Percentiles rank a stretch among this genome's conserved stretches.
Conservation (phyloP, 2,888 invertebrate genomes). For the Ornithoptera alexandrae region DNA sequence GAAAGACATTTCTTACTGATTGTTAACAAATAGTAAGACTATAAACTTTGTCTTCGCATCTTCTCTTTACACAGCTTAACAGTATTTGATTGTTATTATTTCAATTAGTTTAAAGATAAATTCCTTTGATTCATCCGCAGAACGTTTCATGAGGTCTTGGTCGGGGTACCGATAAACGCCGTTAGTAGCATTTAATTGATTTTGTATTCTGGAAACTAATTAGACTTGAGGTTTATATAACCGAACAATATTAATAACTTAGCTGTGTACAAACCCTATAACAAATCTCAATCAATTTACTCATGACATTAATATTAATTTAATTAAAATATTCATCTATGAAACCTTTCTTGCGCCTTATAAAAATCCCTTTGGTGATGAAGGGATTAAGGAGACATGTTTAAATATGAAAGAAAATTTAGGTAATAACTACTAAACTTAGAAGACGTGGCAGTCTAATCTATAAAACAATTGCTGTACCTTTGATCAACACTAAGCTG, state of each 20-base stretch:
- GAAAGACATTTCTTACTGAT: slow-evolving; percentile 25
- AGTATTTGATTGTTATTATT: slow-evolving; percentile 33
- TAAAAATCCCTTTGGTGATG: no score
- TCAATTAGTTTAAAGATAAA: slow-evolving; percentile 37
- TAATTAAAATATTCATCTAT: background rate
- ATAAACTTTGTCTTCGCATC: slow-evolving; percentile 28
- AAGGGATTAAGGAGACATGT: no score
- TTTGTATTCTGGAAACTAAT: slow-evolving; percentile 75
- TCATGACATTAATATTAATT: slow-evolving; percentile 7
- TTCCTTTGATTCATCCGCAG: slow-evolving; percentile 58
- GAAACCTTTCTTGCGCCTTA: no score
- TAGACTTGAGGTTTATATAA: slow-evolving; percentile 74
- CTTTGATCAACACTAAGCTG: no score
- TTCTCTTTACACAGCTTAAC: slow-evolving; percentile 27
- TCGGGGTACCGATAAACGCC: slow-evolving; percentile 38
- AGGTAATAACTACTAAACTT: no score
- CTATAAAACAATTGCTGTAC: no score
- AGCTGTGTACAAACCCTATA: slow-evolving; percentile 40
- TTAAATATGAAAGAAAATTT: no score
- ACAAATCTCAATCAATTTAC: slow-evolving; percentile 36
- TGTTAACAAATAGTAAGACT: slow-evolving; percentile 29
- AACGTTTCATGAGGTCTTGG: slow-evolving; percentile 69
- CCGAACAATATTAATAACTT: slow-evolving; percentile 70
- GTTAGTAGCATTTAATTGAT: slow-evolving; percentile 75
- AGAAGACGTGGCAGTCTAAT: no score